Base-by-base conservation (phyloP, 1,140 invertebrate genomes). In the Drosophila malerkotliana region DNA sequence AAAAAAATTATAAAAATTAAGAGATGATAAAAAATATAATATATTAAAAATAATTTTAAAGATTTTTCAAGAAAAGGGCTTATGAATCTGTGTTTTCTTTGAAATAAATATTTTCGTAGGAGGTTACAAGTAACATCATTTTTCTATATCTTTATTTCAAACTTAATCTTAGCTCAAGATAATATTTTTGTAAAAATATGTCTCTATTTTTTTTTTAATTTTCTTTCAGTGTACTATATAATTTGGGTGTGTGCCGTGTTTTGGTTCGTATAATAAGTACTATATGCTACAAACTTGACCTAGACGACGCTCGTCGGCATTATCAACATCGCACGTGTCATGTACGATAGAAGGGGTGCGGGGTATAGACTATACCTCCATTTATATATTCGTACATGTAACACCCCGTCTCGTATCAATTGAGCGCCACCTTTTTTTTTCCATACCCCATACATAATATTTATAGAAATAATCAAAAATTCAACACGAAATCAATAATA, bases 401-500 rank as follows among this genome's bases (percentile, higher is more conserved):
- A 30, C 30, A 39, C 37, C 45, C 64, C 7, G 26, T 10, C 4
- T 12, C 54, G 47, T 18, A 53, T 26, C 32, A 15, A 45, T 57
- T 28, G 28, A 51, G 41, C 44, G 69, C 18, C 56, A 58, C 60
- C 55, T 52, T 32, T 45, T 26, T 26, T 32, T 34, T 34, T 34
- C 26, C 26, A 6, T 24, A 21, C 54, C 54, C 37, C 63, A 44
- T 41, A 58, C 28, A 53, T 72, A 58, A 48, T 88, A 87, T 87
- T 87, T 82, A 82, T 87, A 82, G 81, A 82, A 82, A 82, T 79
- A 83, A 87, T 88, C 78, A 88, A 68, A 88, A 87, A 76, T 82
- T 88, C 71, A 88, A 82, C 66, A 76, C 71, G 66, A 83, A 83
- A 84, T 83, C 80, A 83, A 83, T 83, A 83, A 84, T 84, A 79